Percentiles rank a stretch among this genome's conserved stretches.
These are phyloP conservation scores for Spizaetus ornatus DNA, from an alignment of 2,113 vertebrate species.

Conservation along the genomic window DNA sequence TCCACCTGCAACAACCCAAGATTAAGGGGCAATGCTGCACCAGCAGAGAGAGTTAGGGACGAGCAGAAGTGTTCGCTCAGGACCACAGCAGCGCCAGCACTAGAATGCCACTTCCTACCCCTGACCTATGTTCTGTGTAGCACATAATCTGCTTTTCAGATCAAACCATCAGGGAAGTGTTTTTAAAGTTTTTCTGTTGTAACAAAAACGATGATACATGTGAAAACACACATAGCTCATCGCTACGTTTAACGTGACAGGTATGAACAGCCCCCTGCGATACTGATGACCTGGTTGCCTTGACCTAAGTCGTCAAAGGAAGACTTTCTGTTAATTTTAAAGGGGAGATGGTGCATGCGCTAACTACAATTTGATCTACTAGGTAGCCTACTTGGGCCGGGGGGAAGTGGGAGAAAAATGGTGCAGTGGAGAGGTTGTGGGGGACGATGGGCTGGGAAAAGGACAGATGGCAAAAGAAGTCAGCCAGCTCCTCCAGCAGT, in stretches of 20 bases:
- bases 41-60: neutral
- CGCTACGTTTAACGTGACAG: fast-evolving
- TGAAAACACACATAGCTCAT: neutral
- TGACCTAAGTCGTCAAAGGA: neutral
- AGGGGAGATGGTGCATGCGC: neutral
- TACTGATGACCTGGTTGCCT: neutral
- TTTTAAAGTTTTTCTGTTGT: neutral
- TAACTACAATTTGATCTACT: neutral
- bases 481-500: neutral
- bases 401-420: neutral
- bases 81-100: neutral
- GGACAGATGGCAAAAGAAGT: neutral
- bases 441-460: neutral
- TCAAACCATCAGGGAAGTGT: neutral
- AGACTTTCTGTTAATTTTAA: neutral
- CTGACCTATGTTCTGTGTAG: neutral
- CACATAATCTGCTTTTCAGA: neutral
- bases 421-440: neutral
- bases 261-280: neutral
- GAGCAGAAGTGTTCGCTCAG: neutral
- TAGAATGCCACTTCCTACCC: neutral
- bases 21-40: fast-evolving
- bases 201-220: fast-evolving
- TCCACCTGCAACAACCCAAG: neutral
- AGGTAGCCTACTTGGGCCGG: neutral